phyloP scores from a whole-genome alignment of 2,888 invertebrate genomes.

The Caenorhabditis wallacei region DNA sequence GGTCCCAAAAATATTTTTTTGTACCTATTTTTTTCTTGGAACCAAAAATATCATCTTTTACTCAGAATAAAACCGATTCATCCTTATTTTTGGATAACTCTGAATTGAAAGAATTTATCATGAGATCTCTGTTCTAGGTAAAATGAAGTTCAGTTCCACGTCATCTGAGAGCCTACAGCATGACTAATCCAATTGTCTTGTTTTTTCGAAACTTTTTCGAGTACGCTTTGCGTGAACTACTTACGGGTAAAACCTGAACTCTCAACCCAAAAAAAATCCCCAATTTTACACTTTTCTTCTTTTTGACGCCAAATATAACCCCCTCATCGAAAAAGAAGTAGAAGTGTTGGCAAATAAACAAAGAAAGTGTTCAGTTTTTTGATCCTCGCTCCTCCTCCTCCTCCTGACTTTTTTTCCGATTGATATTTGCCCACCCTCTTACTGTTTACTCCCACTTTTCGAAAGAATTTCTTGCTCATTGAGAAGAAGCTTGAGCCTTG shows the following conservation, averaged over 20 bases:
- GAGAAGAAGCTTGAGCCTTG: slow-evolving; percentile 3
- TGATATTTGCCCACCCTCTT: slow-evolving; percentile 31
- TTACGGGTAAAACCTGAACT: background rate
- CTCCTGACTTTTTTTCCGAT: background rate
- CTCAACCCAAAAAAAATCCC: background rate
- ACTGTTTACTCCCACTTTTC: slow-evolving; percentile 21
- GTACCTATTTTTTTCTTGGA: no score
- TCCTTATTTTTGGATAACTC: no score
- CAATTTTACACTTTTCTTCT: background rate
- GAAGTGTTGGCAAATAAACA: slow-evolving; percentile 21
- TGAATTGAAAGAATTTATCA: no score
- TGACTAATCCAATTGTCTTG: no score
- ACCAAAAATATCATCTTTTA: no score
- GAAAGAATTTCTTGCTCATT: slow-evolving; percentile 7
- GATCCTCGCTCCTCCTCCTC: background rate
- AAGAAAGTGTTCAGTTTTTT: slow-evolving; percentile 30
- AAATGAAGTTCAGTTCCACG: no score
- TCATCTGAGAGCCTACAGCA: no score
- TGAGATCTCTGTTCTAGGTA: no score
- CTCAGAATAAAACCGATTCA: no score
- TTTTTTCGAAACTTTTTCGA: background rate
- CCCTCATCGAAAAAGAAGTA: background rate
- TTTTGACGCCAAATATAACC: background rate
- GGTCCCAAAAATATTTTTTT: no score
- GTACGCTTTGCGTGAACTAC: background rate